Conservation (phyloP, 2,113 vertebrate species). For the Hypocryptadius cinnamomeus region DNA sequence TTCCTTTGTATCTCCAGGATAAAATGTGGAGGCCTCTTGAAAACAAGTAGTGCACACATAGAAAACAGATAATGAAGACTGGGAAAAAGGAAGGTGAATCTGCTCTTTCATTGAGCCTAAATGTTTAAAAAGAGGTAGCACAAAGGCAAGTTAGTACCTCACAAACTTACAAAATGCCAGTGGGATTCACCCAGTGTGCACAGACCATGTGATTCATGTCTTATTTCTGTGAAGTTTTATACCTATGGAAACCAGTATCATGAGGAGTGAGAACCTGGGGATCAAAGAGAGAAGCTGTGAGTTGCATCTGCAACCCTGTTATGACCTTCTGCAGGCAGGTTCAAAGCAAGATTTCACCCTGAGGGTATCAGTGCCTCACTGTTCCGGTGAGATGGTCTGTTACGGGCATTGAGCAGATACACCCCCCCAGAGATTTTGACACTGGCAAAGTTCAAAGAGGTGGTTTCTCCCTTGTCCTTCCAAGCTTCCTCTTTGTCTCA, state of each 20-base stretch:
- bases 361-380: background rate
- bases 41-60: background rate
- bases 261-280: background rate
- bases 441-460: background rate
- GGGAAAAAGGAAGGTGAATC: background rate
- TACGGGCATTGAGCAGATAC: background rate
- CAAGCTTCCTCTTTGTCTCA: background rate
- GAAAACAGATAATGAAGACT: background rate
- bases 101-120: background rate
- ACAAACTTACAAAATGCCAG: background rate
- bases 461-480: background rate
- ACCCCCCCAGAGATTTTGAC: background rate
- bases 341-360: background rate
- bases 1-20: background rate
- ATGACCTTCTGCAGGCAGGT: background rate
- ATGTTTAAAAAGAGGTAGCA: background rate
- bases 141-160: background rate
- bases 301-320: background rate
- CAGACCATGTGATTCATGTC: background rate
- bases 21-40: background rate
- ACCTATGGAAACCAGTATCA: background rate
- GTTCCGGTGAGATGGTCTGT: background rate
- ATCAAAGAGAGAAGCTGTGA: background rate
- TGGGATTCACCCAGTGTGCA: background rate
- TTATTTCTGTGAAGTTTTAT: background rate